These are phyloP conservation scores for Elymnias hypermnestra DNA, from an alignment of 1,140 invertebrate genomes.

Conservation along the genomic window DNA sequence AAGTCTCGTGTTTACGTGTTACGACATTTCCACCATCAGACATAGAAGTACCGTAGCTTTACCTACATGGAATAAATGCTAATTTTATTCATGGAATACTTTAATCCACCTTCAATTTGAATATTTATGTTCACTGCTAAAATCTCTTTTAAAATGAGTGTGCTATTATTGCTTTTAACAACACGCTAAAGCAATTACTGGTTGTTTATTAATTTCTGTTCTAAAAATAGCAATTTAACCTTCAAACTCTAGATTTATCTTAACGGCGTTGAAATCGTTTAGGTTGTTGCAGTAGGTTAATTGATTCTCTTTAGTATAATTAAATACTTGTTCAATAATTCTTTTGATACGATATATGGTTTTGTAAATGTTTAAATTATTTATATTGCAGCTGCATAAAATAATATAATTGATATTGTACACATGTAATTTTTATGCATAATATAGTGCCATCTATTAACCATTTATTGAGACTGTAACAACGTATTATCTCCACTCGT, in stretches of 20 bases:
- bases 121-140: no score
- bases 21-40: no score
- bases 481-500: constrained; percentile 28
- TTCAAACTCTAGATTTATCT: constrained; percentile 4
- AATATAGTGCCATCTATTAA: not conserved
- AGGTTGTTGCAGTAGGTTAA: not conserved
- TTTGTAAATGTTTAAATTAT: not conserved
- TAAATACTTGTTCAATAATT: not conserved
- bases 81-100: no score
- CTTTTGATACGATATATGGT: not conserved
- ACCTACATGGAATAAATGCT: no score
- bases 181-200: not conserved
- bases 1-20: no score
- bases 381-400: no score
- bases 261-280: not conserved
- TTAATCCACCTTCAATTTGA: no score
- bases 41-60: no score
- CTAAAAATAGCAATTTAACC: constrained; percentile 4
- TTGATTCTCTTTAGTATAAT: not conserved
- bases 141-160: no score
- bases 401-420: no score
- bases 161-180: not conserved
- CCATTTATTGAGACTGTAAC: constrained; percentile 19
- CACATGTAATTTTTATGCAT: not conserved
- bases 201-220: constrained; percentile 8